Evolutionary conservation across 2,113 vertebrate genomes (phyloP).

Genomic region (Pygoscelis antarcticus): DNA sequence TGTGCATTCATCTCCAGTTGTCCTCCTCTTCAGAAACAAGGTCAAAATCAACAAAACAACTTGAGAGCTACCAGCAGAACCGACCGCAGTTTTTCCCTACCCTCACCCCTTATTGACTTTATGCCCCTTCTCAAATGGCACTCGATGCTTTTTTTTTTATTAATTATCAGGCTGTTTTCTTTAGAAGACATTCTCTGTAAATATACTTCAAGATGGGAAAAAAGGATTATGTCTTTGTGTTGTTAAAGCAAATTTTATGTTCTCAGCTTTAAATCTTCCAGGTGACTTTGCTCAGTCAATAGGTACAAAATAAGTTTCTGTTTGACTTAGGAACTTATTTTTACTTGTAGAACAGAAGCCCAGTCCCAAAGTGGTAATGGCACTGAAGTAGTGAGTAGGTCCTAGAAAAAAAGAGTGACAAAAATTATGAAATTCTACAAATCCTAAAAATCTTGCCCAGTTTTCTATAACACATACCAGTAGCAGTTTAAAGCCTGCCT

Average conservation of each 20-base stretch:
- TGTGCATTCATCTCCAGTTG: neutral
- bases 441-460: neutral
- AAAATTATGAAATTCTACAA: neutral
- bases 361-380: neutral
- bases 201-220: neutral
- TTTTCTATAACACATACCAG: neutral
- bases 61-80: neutral
- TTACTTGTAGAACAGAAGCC: neutral
- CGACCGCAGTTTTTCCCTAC: fast-evolving
- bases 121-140: neutral
- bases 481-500: neutral
- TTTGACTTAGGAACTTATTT: neutral
- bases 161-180: neutral
- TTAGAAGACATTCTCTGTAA: neutral
- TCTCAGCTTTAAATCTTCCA: neutral
- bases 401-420: neutral
- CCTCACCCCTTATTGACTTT: neutral
- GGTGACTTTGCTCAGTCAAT: neutral
- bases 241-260: neutral
- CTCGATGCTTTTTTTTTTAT: neutral
- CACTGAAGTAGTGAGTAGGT: neutral
- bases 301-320: neutral
- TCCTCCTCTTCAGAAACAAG: neutral
- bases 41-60: neutral
- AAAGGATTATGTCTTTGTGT: neutral